Percentiles rank a stretch among this genome's conserved stretches.
Evolutionary conservation across 2,888 invertebrate species (phyloP).

Genomic region (Lordiphosa fenestrarum): DNA sequence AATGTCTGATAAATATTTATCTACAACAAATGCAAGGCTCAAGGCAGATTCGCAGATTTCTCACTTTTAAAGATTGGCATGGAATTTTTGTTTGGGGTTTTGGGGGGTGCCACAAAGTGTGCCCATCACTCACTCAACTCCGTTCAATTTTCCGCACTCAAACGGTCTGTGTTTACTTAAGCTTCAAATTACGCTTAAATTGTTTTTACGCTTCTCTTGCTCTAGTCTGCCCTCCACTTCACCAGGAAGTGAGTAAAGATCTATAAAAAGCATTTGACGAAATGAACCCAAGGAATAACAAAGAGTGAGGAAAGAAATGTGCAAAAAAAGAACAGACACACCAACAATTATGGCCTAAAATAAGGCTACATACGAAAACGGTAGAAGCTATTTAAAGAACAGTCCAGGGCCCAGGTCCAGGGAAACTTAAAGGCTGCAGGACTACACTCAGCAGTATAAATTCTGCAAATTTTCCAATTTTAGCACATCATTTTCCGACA

Average conservation of each 20-base stretch:
- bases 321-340: not conserved
- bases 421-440: too few relatives aligned
- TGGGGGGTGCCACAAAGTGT: slow-evolving; percentile 1
- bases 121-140: slow-evolving; percentile 7
- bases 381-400: slow-evolving; percentile 12
- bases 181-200: slow-evolving; percentile 69
- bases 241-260: slow-evolving; percentile 28
- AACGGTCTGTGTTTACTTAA: slow-evolving; percentile 55
- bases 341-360: too few relatives aligned
- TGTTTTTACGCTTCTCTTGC: slow-evolving; percentile 56
- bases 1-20: not conserved
- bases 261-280: slow-evolving; percentile 43
- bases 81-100: not conserved
- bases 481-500: slow-evolving; percentile 50
- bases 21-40: too few relatives aligned
- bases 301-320: slow-evolving; percentile 2
- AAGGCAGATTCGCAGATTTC: too few relatives aligned
- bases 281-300: slow-evolving; percentile 22
- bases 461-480: slow-evolving; percentile 30
- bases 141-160: slow-evolving; percentile 10
- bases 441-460: too few relatives aligned
- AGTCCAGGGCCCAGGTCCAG: too few relatives aligned
- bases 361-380: slow-evolving; percentile 14
- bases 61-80: not conserved
- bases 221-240: not conserved